phyloP scores from a whole-genome alignment of 2,888 invertebrate species.

The Tipula unca region DNA sequence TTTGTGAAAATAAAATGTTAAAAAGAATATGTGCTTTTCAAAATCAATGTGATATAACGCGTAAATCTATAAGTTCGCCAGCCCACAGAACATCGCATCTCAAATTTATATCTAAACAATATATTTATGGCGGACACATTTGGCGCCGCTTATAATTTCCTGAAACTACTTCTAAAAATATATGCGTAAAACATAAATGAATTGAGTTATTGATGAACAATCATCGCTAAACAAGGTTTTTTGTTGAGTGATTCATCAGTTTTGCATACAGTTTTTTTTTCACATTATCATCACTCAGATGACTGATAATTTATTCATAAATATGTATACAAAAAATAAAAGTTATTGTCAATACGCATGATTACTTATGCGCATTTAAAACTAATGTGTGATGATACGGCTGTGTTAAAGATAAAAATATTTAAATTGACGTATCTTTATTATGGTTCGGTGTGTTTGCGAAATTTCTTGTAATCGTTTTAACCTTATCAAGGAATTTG shows the following conservation, averaged over 20 bases:
- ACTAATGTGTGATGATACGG: neutral
- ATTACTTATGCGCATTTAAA: neutral
- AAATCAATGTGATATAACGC: too few species aligned
- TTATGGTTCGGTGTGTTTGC: neutral
- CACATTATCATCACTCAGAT: neutral
- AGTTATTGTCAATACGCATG: neutral
- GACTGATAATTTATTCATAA: neutral
- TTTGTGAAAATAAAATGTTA: too few species aligned
- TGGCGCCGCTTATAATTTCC: neutral
- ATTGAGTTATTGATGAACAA: neutral
- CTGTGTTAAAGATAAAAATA: neutral
- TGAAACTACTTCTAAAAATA: neutral
- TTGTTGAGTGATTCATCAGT: neutral
- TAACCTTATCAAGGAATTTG: slow-evolving; percentile 8
- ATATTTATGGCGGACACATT: neutral
- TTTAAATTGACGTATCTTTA: neutral
- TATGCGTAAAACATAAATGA: neutral
- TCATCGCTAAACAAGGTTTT: neutral
- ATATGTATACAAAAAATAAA: neutral
- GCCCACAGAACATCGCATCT: too few species aligned
- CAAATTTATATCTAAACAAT: neutral
- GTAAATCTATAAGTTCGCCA: too few species aligned
- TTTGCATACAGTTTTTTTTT: neutral
- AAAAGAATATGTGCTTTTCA: too few species aligned
- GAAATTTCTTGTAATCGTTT: neutral